phyloP scores from a whole-genome alignment of 2,797 vertebrate genomes.

The Balearica regulorum region DNA sequence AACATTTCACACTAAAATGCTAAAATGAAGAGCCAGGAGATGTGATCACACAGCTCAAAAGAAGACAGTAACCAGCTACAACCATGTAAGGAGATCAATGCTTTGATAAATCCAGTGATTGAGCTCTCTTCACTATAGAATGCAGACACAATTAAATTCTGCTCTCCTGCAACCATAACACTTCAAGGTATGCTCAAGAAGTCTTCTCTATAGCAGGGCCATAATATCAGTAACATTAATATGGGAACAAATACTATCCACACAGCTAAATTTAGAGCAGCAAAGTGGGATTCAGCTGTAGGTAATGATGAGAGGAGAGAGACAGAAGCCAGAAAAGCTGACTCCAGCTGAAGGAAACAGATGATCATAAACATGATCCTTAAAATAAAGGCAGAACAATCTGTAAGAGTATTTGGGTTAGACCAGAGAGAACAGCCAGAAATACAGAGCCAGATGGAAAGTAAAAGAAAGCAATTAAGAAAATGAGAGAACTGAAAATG shows the following conservation, averaged over 20 bases:
- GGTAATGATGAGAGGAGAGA: background rate
- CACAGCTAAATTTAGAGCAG: conserved; percentile 39
- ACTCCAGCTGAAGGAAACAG: conserved; percentile 37
- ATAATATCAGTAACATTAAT: background rate
- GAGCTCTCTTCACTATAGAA: background rate
- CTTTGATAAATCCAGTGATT: background rate
- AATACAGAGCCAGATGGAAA: conserved; percentile 48
- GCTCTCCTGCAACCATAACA: background rate
- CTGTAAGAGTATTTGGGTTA: conserved; percentile 8
- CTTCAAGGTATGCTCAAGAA: background rate
- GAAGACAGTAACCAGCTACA: background rate
- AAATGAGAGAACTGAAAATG: background rate
- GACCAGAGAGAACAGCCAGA: conserved; percentile 13
- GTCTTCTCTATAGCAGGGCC: background rate
- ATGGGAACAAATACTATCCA: background rate
- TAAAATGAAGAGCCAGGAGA: background rate
- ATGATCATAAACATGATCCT: conserved; percentile 24
- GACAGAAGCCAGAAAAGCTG: conserved; percentile 20
- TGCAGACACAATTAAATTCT: background rate
- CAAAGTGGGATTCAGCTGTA: conserved; percentile 5
- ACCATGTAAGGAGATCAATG: background rate
- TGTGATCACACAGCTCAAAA: background rate
- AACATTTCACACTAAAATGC: background rate
- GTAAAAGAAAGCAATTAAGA: conserved; percentile 12
- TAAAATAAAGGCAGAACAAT: conserved; percentile 48